Evolutionary conservation across 2,888 invertebrate genomes (phyloP), one percentile per base, ranked within the genome.

Genomic region (Acrocera orbiculus): DNA sequence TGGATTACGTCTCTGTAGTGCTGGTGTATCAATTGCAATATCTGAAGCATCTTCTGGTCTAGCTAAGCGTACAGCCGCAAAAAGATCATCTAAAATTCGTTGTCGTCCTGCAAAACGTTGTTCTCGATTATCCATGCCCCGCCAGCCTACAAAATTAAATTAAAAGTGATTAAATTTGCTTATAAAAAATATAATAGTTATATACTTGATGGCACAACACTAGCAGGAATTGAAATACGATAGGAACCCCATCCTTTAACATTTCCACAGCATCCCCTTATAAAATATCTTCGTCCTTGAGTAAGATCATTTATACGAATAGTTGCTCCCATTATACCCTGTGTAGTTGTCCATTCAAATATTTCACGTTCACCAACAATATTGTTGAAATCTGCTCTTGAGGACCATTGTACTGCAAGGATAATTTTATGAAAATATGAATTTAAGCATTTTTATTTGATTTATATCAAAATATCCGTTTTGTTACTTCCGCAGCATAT

Each of bases 321-420:
- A 19, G 63, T 64, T 15, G 59, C 58, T 10, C 60, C 61, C 61
- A 61, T 59, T 10, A 52, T 53, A 38, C 58, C 61, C 35, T 61
- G 59, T 44, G 53, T 58, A 38, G 55, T 59, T 16, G 50, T 51
- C 61, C 61, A 61, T 34, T 83, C 78, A 34, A 65, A 58, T 27
- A 92, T 69, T 48, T 85, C 81, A 15, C 75, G 69, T 47, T 76
- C 76, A 0, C 89, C 92, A 36, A 78, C 77, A 34, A 89, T 63
- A 41, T 75, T 73, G 14, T 73, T 70, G 59, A 93, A 93, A 52
- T 85, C 82, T 5, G 81, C 76, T 31, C 76, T 71, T 7, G 76
- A 73, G 42, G 90, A 89, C 93, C 93, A 95, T 66, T 95, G 89
- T 54, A 93, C 92, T 89, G 59, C 9, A n/a, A n/a, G n/a, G n/a